Evolutionary conservation across 2,888 invertebrate species (phyloP).

Genomic region (Drosophila neoperkinsi): DNA sequence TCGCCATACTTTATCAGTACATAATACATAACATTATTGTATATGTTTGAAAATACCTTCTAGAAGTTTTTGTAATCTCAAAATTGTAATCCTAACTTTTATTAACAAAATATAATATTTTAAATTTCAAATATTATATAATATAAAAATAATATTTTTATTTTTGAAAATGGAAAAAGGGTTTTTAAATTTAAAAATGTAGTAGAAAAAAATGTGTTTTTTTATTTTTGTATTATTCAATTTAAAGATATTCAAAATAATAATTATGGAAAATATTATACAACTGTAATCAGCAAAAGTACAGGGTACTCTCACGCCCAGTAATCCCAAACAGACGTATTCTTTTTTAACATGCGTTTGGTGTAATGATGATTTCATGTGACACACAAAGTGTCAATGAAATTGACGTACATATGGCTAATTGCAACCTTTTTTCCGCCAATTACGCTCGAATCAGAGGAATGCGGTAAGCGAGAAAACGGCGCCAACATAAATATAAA

Average conservation of each 20-base stretch:
- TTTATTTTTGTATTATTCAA: background rate
- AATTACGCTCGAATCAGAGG: constrained; percentile 40
- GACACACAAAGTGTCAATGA: constrained; percentile 52
- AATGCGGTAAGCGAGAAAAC: background rate
- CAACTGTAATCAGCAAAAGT: background rate
- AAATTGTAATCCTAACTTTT: background rate
- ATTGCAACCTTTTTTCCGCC: constrained; percentile 58
- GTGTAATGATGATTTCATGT: constrained; percentile 55
- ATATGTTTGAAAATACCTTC: background rate
- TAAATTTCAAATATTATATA: background rate
- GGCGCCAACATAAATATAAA: constrained; percentile 45
- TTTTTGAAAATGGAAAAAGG: background rate
- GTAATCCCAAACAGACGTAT: background rate
- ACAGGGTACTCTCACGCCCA: constrained; percentile 12
- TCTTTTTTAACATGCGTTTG: constrained; percentile 10
- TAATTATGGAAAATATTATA: background rate
- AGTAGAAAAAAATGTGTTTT: background rate
- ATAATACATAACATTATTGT: background rate
- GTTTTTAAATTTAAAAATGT: too few relatives aligned
- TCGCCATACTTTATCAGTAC: background rate
- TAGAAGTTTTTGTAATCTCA: background rate
- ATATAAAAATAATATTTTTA: background rate
- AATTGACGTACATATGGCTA: constrained; percentile 53
- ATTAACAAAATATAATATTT: background rate
- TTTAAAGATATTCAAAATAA: background rate